Percentiles rank a stretch among this genome's conserved stretches.
These are phyloP conservation scores for Orchesella cincta DNA, from an alignment of 1,140 invertebrate genomes.

Conservation along the genomic window DNA sequence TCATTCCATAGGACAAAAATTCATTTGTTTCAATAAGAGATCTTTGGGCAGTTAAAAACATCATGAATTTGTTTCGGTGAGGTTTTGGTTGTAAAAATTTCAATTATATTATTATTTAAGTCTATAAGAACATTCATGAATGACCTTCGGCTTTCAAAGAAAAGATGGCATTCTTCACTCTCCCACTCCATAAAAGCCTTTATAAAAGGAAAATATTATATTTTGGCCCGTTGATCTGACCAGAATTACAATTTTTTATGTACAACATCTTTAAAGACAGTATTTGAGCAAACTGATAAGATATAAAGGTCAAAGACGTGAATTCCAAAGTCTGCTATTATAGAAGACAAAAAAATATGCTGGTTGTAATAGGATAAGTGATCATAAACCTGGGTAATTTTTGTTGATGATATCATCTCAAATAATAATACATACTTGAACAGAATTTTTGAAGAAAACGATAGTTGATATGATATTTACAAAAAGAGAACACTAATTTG, in stretches of 20 bases:
- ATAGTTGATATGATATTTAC: neutral
- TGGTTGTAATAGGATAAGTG: neutral
- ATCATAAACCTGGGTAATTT: conserved; percentile 5
- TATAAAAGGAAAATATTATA: neutral
- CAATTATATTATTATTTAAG: neutral
- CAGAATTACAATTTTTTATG: conserved; percentile 7
- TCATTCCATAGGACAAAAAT: conserved; percentile 3
- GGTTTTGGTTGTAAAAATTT: neutral
- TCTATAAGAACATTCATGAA: too few relatives aligned
- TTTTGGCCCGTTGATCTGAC: neutral
- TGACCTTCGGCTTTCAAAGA: neutral
- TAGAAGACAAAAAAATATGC: neutral
- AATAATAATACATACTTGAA: neutral
- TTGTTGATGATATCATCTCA: conserved; percentile 23
- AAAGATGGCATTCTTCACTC: neutral
- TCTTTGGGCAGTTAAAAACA: neutral
- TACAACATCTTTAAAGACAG: neutral
- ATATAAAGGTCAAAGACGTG: conserved; percentile 18
- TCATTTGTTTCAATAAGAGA: neutral
- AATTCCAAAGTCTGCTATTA: neutral
- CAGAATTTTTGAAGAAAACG: too few relatives aligned
- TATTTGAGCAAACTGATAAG: neutral
- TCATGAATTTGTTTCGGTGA: neutral
- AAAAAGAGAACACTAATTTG: neutral
- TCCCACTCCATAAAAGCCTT: neutral